These are phyloP conservation scores for Ormyrus pomaceus DNA, from an alignment of 2,888 invertebrate species.

Conservation along the genomic window DNA sequence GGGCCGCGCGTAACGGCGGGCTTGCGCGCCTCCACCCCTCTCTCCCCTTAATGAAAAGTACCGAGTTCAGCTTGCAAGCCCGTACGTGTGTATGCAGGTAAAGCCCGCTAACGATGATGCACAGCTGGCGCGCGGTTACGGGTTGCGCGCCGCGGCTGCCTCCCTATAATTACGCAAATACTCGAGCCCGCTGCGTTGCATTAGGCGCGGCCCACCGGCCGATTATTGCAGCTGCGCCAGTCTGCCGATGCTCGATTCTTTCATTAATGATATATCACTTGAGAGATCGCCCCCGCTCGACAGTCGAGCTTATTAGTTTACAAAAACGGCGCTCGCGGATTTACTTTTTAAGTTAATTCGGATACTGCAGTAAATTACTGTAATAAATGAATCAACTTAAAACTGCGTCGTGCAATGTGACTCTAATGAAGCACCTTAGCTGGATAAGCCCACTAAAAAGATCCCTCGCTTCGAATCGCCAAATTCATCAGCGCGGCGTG, in stretches of 20 bases:
- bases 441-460: background rate
- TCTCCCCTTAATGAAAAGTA: conserved; percentile 23
- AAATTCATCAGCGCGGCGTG: background rate
- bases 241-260: background rate
- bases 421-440: background rate
- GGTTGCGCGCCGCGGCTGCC: background rate
- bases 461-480: background rate
- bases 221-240: background rate
- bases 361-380: too few relatives aligned
- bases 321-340: background rate
- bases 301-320: background rate
- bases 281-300: too few relatives aligned
- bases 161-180: conserved; percentile 25
- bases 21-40: too few relatives aligned
- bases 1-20: too few relatives aligned
- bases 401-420: background rate
- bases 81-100: background rate
- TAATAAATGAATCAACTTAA: too few relatives aligned
- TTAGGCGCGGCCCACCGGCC: background rate
- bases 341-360: conserved; percentile 15
- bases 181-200: background rate
- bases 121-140: background rate
- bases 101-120: conserved; percentile 18
- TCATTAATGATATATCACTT: background rate
- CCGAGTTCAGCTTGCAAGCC: background rate